phyloP scores from a whole-genome alignment of 2,113 vertebrate genomes.

The Poeciliopsis occidentalis region DNA sequence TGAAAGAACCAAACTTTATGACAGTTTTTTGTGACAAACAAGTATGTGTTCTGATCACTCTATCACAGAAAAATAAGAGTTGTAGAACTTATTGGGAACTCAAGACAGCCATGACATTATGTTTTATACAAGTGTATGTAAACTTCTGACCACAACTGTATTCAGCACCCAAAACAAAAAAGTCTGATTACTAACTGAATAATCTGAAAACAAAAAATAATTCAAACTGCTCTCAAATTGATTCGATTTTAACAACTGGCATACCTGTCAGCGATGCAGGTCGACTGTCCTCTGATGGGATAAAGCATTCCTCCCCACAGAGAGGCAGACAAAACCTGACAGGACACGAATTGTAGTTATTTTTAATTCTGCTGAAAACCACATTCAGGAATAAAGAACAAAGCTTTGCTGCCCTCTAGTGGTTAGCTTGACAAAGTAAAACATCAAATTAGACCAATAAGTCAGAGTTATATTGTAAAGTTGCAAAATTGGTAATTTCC shows the following conservation, averaged over 20 bases:
- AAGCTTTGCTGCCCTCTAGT: background rate
- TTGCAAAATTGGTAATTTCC: background rate
- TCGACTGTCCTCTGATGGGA: constrained; percentile 85
- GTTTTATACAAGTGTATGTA: too few species aligned
- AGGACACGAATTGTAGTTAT: background rate
- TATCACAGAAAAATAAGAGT: too few species aligned
- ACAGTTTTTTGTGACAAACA: too few species aligned
- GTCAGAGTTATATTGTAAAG: background rate
- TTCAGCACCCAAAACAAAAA: too few species aligned
- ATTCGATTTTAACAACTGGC: background rate
- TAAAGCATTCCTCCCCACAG: constrained; percentile 92
- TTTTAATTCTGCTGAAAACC: background rate
- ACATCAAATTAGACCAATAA: background rate
- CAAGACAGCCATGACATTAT: too few species aligned
- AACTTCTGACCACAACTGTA: too few species aligned
- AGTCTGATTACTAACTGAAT: too few species aligned
- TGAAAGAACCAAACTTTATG: too few species aligned
- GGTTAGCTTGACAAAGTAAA: background rate
- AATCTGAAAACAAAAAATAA: background rate
- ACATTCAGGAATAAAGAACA: too few species aligned
- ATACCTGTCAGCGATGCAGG: constrained; percentile 93
- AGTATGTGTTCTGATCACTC: too few species aligned
- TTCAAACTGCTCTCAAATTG: background rate
- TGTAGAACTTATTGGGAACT: too few species aligned
- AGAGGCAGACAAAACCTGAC: constrained; percentile 89